Percentiles rank a stretch among this genome's conserved stretches.
Evolutionary conservation across 2,113 vertebrate species (phyloP).

Genomic region (Nanorana parkeri): DNA sequence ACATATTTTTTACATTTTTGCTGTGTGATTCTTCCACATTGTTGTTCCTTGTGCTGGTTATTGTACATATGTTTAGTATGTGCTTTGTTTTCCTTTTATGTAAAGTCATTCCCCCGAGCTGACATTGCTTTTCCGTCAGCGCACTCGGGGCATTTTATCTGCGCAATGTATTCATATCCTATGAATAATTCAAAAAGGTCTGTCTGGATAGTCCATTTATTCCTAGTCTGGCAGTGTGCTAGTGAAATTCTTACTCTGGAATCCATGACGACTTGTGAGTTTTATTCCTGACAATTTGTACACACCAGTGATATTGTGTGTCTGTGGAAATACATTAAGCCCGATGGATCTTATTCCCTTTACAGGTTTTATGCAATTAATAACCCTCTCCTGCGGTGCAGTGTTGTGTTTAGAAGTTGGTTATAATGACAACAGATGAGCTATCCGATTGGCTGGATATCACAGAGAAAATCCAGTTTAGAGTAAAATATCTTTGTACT

Average conservation of each 20-base stretch:
- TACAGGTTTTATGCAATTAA: not conserved
- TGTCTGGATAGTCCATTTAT: conserved; percentile 26
- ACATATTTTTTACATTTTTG: no score
- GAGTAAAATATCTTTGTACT: no score
- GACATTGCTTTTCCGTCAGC: not conserved
- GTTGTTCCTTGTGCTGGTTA: not conserved
- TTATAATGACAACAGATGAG: no score
- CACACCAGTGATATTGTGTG: not conserved
- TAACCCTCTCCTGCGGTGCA: conserved; percentile 14
- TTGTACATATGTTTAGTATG: not conserved
- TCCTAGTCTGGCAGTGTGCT: not conserved
- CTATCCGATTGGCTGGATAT: no score
- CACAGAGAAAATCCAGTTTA: no score
- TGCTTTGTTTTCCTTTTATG: conserved; percentile 2
- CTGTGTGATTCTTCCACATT: no score
- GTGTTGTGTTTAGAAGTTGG: no score
- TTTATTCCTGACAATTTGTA: not conserved
- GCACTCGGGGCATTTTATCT: conserved; percentile 22
- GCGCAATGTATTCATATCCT: conserved; percentile 19
- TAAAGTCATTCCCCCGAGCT: not conserved
- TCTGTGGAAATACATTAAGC: not conserved
- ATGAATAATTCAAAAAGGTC: conserved; percentile 40
- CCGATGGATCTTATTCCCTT: not conserved
- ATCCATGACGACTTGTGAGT: not conserved
- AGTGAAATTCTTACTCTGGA: not conserved